These are phyloP conservation scores for Glossosoma conforme DNA, from an alignment of 1,140 invertebrate genomes.

Conservation along the genomic window DNA sequence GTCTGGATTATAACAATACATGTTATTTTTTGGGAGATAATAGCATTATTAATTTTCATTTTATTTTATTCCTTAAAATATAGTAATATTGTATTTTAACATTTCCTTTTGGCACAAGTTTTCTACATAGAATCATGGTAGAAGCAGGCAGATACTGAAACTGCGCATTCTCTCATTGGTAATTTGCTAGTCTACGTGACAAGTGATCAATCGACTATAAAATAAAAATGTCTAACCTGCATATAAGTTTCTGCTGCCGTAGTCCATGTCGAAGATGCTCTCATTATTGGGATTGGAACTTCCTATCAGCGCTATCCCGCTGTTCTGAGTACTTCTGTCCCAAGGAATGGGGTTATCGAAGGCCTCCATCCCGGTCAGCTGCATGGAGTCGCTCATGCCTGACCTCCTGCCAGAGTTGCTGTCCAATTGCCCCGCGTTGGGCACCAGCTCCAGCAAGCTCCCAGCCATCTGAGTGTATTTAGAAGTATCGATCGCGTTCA, in stretches of 20 bases:
- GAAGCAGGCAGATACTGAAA: no score
- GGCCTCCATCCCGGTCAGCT: conserved; percentile 18
- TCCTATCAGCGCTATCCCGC: conserved; percentile 5
- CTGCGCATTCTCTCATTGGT: no score
- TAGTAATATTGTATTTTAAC: no score
- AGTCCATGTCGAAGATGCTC: conserved; percentile 23
- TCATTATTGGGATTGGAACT: conserved; percentile 8
- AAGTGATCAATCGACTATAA: no score
- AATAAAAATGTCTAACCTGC: conserved; percentile 14
- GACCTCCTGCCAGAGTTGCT: conserved; percentile 1
- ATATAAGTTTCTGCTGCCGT: conserved; percentile 19
- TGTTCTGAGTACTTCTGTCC: conserved; percentile 13
- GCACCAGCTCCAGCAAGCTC: conserved; percentile 13
- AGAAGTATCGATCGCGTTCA: conserved; percentile 9
- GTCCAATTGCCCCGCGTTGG: conserved; percentile 13
- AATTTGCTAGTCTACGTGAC: no score
- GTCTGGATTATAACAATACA: no score
- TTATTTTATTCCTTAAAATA: no score
- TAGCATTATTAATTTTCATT: no score
- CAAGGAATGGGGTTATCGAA: conserved; percentile 22
- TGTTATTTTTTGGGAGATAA: no score
- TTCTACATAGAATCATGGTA: no score
- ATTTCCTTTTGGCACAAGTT: no score
- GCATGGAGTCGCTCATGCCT: conserved; percentile 1
- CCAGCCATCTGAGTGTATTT: conserved; percentile 16